Conservation (phyloP, 2,113 vertebrate genomes). For the Siphamia tubifer region DNA sequence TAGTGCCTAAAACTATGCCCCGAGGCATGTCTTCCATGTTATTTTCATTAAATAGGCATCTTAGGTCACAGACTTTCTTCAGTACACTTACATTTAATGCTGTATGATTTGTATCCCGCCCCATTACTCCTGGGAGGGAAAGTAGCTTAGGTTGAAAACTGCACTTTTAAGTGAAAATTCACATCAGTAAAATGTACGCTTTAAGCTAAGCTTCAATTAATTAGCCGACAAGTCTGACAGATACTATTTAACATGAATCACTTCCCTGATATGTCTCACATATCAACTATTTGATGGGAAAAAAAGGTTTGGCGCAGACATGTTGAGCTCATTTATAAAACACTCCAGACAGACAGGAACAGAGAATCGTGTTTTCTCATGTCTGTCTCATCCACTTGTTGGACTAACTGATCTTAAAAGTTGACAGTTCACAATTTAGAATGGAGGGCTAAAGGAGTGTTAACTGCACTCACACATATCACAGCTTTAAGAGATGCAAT, state of each 20-base stretch:
- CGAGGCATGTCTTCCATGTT: constrained; percentile 32
- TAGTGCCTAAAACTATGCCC: constrained; percentile 37
- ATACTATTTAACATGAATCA: constrained; percentile 68
- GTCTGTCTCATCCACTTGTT: constrained; percentile 58
- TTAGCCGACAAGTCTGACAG: constrained; percentile 69
- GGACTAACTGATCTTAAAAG: constrained; percentile 42
- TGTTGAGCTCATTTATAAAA: constrained; percentile 59
- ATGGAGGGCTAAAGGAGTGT: constrained; percentile 33
- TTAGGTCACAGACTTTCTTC: constrained; percentile 5
- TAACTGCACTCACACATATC: constrained; percentile 27
- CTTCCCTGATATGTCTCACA: constrained; percentile 45
- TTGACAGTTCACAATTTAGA: constrained; percentile 29
- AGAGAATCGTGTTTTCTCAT: constrained; percentile 34
- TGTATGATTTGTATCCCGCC: constrained; percentile 31
- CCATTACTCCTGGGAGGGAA: constrained; percentile 6
- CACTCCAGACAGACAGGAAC: constrained; percentile 46
- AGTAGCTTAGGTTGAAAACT: constrained; percentile 43
- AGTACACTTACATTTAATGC: constrained; percentile 34
- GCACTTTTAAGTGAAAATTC: constrained; percentile 51
- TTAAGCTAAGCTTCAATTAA: constrained; percentile 65
- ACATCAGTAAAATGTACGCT: constrained; percentile 42
- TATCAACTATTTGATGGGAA: constrained; percentile 37
- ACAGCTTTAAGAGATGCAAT: neutral
- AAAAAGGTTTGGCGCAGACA: constrained; percentile 39
- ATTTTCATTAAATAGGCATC: constrained; percentile 47